These are phyloP conservation scores for Chromoteleia sp. DNA, from an alignment of 2,888 invertebrate species.

Conservation along the genomic window DNA sequence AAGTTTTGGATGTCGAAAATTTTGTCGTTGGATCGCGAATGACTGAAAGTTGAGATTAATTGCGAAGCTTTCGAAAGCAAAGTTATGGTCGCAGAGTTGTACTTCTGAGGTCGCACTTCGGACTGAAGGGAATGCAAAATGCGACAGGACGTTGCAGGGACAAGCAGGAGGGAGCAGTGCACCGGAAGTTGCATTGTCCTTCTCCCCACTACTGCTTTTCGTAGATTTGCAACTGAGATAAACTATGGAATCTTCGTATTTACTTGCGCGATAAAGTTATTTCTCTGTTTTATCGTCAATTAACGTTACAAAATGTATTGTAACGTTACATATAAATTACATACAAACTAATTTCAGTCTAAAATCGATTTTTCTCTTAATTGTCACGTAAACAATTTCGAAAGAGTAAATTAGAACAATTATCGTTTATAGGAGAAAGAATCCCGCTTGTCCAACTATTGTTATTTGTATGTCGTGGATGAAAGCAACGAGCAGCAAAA, in stretches of 20 bases:
- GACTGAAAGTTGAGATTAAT: neutral
- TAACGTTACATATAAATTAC: too few species aligned
- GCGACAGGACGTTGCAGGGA: constrained; percentile 64
- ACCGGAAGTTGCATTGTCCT: constrained; percentile 83
- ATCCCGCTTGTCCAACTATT: neutral
- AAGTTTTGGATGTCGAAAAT: too few species aligned
- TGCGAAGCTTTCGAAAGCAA: neutral
- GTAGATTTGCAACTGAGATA: constrained; percentile 22
- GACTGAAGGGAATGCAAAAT: constrained; percentile 67
- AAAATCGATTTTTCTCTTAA: too few species aligned
- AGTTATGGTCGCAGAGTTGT: constrained; percentile 43
- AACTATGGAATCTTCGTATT: neutral
- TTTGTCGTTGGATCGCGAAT: neutral
- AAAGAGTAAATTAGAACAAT: too few species aligned
- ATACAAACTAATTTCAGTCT: too few species aligned
- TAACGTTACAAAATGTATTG: too few species aligned
- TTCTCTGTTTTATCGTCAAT: neutral
- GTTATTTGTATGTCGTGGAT: constrained; percentile 2
- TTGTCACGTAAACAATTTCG: too few species aligned
- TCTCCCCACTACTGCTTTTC: constrained; percentile 54
- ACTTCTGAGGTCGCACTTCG: constrained; percentile 56
- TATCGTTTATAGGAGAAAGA: too few species aligned
- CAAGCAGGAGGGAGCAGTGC: constrained; percentile 72
- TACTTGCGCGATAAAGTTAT: neutral
- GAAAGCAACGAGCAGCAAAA: constrained; percentile 37